Conservation (phyloP, 2,797 vertebrate species). For the Ptychobarbus kaznakovi region DNA sequence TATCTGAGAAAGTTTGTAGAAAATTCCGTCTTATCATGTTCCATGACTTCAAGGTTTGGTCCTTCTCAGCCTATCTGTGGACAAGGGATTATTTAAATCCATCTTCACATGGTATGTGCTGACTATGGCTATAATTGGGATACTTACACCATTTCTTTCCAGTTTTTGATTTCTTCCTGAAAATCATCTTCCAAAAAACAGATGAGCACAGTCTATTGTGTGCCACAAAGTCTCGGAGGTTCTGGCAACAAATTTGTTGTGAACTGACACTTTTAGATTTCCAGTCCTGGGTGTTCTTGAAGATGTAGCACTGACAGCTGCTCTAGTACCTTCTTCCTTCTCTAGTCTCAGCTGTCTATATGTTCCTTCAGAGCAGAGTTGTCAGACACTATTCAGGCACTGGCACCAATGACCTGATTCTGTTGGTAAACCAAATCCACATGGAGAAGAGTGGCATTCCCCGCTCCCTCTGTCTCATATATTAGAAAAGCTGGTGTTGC, state of each 20-base stretch:
- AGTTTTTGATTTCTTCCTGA: neutral
- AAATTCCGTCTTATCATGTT: neutral
- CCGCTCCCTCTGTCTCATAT: neutral
- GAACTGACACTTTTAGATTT: neutral
- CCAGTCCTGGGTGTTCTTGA: neutral
- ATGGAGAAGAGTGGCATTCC: slow-evolving; percentile 16
- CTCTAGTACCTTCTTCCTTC: neutral
- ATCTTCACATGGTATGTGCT: neutral
- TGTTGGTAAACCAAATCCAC: slow-evolving; percentile 31
- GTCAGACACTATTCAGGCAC: slow-evolving; percentile 17
- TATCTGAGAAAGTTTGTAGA: neutral
- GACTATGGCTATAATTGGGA: neutral
- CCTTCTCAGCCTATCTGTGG: too few species aligned
- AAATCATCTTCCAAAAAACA: neutral
- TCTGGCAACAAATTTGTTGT: neutral
- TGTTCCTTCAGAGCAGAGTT: slow-evolving; percentile 8
- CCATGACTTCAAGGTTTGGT: neutral
- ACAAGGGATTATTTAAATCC: neutral
- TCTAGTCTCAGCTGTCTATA: neutral
- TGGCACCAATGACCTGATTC: slow-evolving; percentile 43
- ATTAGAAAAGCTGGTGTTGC: slow-evolving; percentile 43
- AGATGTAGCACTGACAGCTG: neutral
- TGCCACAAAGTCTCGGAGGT: neutral
- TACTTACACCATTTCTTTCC: neutral
- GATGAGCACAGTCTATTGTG: neutral